Conservation (phyloP, 2,888 invertebrate species). For the Coelinius sp. region DNA sequence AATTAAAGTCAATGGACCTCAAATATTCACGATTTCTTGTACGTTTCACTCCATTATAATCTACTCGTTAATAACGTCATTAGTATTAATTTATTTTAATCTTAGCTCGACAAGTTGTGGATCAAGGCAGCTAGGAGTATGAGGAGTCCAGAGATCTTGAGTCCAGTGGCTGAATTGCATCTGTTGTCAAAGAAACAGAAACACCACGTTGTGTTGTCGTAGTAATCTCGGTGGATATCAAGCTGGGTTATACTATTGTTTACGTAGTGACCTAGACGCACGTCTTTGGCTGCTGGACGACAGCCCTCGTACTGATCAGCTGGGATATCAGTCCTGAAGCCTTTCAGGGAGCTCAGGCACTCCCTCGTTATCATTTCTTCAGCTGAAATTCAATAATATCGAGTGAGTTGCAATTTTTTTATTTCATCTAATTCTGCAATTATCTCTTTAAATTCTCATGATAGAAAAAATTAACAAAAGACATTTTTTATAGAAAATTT, state of each 20-base stretch:
- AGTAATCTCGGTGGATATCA: slow-evolving; percentile 87
- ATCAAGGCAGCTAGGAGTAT: slow-evolving; percentile 34
- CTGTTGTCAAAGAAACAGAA: slow-evolving; percentile 93
- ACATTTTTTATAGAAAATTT: too few relatives aligned
- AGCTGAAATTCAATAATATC: slow-evolving; percentile 72
- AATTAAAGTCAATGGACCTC: neutral
- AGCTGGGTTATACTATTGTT: slow-evolving; percentile 89
- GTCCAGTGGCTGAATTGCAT: slow-evolving; percentile 77
- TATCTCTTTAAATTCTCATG: too few relatives aligned
- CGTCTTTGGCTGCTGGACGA: slow-evolving; percentile 83
- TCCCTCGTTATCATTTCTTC: slow-evolving; percentile 86
- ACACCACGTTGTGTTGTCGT: slow-evolving; percentile 87
- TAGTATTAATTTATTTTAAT: neutral
- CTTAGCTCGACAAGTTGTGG: slow-evolving; percentile 33
- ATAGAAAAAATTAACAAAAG: neutral
- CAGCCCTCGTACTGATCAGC: slow-evolving; percentile 95
- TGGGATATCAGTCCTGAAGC: slow-evolving; percentile 87
- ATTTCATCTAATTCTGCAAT: neutral
- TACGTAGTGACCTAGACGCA: slow-evolving; percentile 87
- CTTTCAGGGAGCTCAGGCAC: slow-evolving; percentile 85
- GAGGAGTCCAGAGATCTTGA: slow-evolving; percentile 59
- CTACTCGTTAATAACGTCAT: neutral
- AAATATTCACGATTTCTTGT: slow-evolving; percentile 8
- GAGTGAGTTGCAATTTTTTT: neutral
- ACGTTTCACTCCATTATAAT: neutral